Evolutionary conservation across 1,140 invertebrate genomes (phyloP).

Genomic region (Halesus radiatus): DNA sequence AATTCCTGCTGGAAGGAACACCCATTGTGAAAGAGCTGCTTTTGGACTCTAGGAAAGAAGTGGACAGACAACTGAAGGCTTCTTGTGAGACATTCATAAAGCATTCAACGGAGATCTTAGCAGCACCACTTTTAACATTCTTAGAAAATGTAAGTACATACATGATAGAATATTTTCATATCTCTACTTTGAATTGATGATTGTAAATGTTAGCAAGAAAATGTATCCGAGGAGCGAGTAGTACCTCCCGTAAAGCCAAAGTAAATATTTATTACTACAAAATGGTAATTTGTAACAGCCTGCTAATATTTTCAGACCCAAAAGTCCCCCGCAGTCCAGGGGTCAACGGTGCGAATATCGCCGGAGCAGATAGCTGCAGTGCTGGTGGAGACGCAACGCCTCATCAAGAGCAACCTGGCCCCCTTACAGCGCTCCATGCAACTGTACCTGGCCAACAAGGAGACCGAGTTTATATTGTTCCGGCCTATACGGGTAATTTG

Average conservation of each 20-base stretch:
- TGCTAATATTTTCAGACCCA: slow-evolving; percentile 35
- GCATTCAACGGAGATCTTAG: slow-evolving; percentile 82
- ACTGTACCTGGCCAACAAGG: slow-evolving; percentile 94
- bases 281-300: too few relatives aligned
- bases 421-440: slow-evolving; percentile 90
- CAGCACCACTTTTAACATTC: slow-evolving; percentile 80
- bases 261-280: too few relatives aligned
- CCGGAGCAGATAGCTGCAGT: slow-evolving; percentile 69
- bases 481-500: slow-evolving; percentile 85
- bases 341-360: slow-evolving; percentile 22
- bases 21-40: slow-evolving; percentile 93
- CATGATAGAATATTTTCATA: neutral
- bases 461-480: slow-evolving; percentile 96
- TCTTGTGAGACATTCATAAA: slow-evolving; percentile 94
- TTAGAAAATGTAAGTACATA: slow-evolving; percentile 80
- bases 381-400: slow-evolving; percentile 76
- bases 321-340: slow-evolving; percentile 14
- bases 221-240: too few relatives aligned
- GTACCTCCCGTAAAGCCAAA: too few relatives aligned
- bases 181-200: neutral
- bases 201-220: too few relatives aligned
- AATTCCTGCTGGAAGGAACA: slow-evolving; percentile 92
- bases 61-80: slow-evolving; percentile 91
- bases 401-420: slow-evolving; percentile 85
- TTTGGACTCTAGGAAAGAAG: slow-evolving; percentile 94